phyloP scores from a whole-genome alignment of 1,140 invertebrate species.

The Drosophila micromelanica region DNA sequence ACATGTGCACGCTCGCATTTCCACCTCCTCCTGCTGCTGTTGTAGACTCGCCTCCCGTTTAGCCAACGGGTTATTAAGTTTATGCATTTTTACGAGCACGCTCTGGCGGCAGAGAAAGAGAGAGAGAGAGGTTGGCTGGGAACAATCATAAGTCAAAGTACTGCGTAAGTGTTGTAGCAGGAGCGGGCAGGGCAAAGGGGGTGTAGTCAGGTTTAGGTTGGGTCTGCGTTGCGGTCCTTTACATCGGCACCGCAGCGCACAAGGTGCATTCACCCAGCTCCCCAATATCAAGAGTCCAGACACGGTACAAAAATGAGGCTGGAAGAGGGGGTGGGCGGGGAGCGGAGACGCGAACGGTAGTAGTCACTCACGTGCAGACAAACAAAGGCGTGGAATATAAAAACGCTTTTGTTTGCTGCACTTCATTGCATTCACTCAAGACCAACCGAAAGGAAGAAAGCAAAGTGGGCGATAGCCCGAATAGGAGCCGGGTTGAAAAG shows the following conservation, averaged over 20 bases:
- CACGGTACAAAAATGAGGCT: background rate
- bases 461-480: constrained; percentile 3
- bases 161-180: background rate
- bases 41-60: constrained; percentile 13
- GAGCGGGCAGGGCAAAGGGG: background rate
- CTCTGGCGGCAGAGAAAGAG: background rate
- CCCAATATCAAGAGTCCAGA: constrained; percentile 11
- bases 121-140: background rate
- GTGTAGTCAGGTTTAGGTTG: constrained; percentile 31
- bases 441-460: constrained; percentile 17
- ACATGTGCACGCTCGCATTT: background rate
- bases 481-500: constrained; percentile 21
- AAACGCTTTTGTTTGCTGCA: constrained; percentile 69
- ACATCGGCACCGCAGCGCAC: constrained; percentile 57
- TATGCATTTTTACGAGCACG: constrained; percentile 50
- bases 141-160: constrained; percentile 48
- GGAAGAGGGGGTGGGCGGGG: background rate
- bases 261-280: constrained; percentile 74
- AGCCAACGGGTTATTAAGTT: constrained; percentile 50
- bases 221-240: constrained; percentile 32
- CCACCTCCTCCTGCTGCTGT: background rate
- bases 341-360: background rate
- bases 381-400: constrained; percentile 63
- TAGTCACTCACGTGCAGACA: constrained; percentile 66
- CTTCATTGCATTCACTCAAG: constrained; percentile 67